A percentile compares a stretch with the other conserved stretches of the same genome.
These are phyloP conservation scores for Cryptoblepharus egeriae DNA, from an alignment of 2,797 vertebrate species.

Conservation along the genomic window DNA sequence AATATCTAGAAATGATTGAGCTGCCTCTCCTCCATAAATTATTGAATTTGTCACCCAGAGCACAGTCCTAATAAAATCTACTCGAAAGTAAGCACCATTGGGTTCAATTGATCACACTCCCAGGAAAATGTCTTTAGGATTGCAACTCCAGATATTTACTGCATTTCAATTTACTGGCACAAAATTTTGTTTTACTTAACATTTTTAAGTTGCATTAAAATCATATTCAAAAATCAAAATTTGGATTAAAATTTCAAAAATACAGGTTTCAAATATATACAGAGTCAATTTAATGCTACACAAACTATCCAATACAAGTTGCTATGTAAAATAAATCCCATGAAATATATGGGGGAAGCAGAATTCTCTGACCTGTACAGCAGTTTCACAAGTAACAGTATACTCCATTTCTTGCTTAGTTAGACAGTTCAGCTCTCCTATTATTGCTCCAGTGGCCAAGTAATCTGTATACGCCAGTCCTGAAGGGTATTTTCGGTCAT, in stretches of 20 bases:
- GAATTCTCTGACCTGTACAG: conserved; percentile 63
- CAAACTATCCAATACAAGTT: background rate
- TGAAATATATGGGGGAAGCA: background rate
- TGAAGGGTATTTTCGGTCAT: background rate
- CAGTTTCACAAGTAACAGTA: conserved; percentile 63
- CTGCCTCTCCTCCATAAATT: background rate
- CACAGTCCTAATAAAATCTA: no score
- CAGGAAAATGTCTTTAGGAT: no score
- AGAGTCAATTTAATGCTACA: background rate
- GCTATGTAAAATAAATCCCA: background rate
- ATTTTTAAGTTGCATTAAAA: background rate
- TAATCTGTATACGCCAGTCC: conserved; percentile 55
- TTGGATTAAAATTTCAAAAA: background rate
- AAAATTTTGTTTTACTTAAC: background rate
- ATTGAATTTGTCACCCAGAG: no score
- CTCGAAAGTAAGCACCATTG: no score
- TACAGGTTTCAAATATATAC: background rate
- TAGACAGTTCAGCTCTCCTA: conserved; percentile 75
- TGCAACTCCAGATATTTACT: background rate
- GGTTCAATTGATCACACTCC: no score
- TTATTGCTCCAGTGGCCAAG: conserved; percentile 68
- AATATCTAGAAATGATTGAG: background rate
- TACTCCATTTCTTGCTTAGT: conserved; percentile 66
- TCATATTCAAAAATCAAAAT: background rate
- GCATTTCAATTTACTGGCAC: background rate